Evolutionary conservation across 1,140 invertebrate species (phyloP).

Genomic region (Scaptomyza montana): DNA sequence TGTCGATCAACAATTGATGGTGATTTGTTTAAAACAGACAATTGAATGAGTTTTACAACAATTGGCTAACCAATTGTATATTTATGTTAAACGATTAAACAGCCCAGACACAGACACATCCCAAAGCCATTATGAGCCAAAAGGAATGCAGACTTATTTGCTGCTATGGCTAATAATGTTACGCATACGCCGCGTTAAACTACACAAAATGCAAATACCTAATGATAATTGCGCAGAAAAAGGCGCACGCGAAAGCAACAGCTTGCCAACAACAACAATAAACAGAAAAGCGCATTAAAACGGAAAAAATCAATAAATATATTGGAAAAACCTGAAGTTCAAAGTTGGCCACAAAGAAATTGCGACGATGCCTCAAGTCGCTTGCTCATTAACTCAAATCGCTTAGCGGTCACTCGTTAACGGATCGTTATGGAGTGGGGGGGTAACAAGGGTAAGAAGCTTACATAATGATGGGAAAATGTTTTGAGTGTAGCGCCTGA

Average conservation of each 20-base stretch:
- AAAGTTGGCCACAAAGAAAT: slow-evolving; percentile 71
- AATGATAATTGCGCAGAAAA: slow-evolving; percentile 67
- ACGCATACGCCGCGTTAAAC: slow-evolving; percentile 67
- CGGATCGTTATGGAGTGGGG: not conserved
- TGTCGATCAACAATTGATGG: not conserved
- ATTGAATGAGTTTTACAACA: not conserved
- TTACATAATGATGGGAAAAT: slow-evolving; percentile 79
- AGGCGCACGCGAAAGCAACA: not conserved
- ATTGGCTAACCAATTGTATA: slow-evolving; percentile 17
- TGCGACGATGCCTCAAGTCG: slow-evolving; percentile 29
- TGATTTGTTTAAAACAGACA: slow-evolving; percentile 22
- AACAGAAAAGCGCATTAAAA: slow-evolving; percentile 21
- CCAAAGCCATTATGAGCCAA: slow-evolving; percentile 6
- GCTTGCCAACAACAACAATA: slow-evolving; percentile 34
- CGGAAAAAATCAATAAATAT: slow-evolving; percentile 47
- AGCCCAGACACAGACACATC: slow-evolving; percentile 11
- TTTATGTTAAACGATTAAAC: slow-evolving; percentile 24
- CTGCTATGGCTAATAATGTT: slow-evolving; percentile 57
- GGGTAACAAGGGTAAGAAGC: slow-evolving; percentile 6
- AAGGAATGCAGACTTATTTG: slow-evolving; percentile 35
- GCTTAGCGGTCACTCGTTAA: slow-evolving; percentile 39
- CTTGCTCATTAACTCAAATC: slow-evolving; percentile 58
- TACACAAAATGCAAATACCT: slow-evolving; percentile 72
- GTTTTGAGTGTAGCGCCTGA: slow-evolving; percentile 43
- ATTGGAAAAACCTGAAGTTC: slow-evolving; percentile 39